These are phyloP conservation scores for Liodrosophila aerea DNA, from an alignment of 2,888 invertebrate species.

Conservation along the genomic window DNA sequence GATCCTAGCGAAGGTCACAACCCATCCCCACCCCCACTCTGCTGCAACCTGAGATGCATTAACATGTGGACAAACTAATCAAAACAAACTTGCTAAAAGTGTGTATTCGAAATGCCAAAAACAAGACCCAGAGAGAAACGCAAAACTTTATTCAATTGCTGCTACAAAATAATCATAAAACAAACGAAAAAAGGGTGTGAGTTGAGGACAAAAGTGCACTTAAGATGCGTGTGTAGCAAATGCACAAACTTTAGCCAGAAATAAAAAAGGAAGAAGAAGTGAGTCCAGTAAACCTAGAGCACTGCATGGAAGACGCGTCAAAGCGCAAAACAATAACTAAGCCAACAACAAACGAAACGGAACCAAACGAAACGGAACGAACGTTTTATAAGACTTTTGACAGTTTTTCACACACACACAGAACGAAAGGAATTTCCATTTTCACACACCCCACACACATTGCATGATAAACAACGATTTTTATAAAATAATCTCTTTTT, in stretches of 20 bases:
- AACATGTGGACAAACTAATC: slow-evolving; percentile 63
- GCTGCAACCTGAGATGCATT: slow-evolving; percentile 2
- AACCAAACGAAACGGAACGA: slow-evolving; percentile 21
- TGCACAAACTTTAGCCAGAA: slow-evolving; percentile 62
- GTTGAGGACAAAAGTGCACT: slow-evolving; percentile 57
- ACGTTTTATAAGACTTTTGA: slow-evolving; percentile 59
- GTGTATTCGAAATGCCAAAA: slow-evolving; percentile 29
- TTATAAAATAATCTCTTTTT: slow-evolving; percentile 63
- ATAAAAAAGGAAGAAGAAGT: slow-evolving; percentile 24
- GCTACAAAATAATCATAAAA: slow-evolving; percentile 62
- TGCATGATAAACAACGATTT: slow-evolving; percentile 65
- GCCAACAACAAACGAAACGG: slow-evolving; percentile 15
- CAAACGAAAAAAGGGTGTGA: slow-evolving; percentile 9
- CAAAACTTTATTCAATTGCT: slow-evolving; percentile 70
- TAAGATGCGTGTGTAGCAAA: slow-evolving; percentile 62
- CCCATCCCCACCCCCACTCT: neutral
- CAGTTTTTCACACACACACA: slow-evolving; percentile 38
- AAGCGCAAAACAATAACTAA: slow-evolving; percentile 58
- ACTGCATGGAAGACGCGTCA: slow-evolving; percentile 22
- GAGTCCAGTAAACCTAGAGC: slow-evolving; percentile 36
- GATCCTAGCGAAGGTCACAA: slow-evolving; percentile 20
- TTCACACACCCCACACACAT: slow-evolving; percentile 29
- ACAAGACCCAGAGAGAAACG: slow-evolving; percentile 29
- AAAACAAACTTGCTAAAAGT: slow-evolving; percentile 62
- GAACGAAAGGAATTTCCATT: slow-evolving; percentile 36